Evolutionary conservation across 2,797 vertebrate genomes (phyloP).

Genomic region (Myotis vivesi): DNA sequence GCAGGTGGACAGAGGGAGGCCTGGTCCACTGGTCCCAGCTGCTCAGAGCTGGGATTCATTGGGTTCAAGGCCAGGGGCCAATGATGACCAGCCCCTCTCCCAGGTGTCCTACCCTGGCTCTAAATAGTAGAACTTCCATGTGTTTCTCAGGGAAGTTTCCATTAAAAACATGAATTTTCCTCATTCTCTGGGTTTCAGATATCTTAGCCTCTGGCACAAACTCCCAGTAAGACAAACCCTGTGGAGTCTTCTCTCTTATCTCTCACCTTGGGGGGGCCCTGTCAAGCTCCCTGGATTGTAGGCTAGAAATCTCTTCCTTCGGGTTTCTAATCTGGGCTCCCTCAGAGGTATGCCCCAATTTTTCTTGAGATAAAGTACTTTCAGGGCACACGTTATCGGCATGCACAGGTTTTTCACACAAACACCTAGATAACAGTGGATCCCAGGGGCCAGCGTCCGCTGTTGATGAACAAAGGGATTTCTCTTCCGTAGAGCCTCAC

Average conservation of each 20-base stretch:
- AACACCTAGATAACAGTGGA: neutral
- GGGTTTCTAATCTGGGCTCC: neutral
- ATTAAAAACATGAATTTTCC: neutral
- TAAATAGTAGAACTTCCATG: neutral
- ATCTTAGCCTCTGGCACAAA: neutral
- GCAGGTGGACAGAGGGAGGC: neutral
- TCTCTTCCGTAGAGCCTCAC: neutral
- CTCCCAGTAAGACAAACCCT: neutral
- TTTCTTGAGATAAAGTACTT: conserved; percentile 20
- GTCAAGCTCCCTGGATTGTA: neutral
- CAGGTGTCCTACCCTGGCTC: neutral
- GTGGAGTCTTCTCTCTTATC: neutral
- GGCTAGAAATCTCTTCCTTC: neutral
- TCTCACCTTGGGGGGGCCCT: neutral
- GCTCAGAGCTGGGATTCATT: neutral
- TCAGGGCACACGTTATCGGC: neutral
- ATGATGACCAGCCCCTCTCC: neutral
- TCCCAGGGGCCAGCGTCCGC: neutral
- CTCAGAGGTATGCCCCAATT: neutral
- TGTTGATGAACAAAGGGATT: neutral
- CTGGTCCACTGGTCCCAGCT: neutral
- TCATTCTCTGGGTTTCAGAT: neutral
- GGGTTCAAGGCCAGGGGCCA: neutral
- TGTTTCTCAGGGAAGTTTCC: neutral
- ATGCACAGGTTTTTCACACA: neutral